Base-by-base conservation (phyloP, 2,888 invertebrate genomes). In the Falcaria lacertinaria region DNA sequence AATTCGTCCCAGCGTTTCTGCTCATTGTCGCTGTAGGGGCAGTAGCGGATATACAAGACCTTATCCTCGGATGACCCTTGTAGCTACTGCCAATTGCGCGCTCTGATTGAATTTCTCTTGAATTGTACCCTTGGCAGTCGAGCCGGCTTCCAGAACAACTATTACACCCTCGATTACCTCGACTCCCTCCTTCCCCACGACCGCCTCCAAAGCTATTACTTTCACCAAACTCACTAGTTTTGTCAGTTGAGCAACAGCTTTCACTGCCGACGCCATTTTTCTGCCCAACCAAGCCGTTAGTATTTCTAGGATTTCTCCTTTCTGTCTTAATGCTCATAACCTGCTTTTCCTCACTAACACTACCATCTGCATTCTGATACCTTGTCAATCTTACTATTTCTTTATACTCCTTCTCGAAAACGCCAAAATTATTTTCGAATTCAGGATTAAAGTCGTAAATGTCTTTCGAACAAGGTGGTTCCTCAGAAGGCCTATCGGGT, bases 311-410 rank as follows among this genome's bases (percentile, higher is more conserved):
- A 42, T 57, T 51, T 42, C 60, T 54, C 33, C 45, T 67, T 45
- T 72, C 66, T 3, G 64, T 71, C 48, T 54, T 72, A 1, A 73
- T 57, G 8, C 65, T 73, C n/a, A 73, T 64, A 0, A 64, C 50
- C 57, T 67, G 60, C 48, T 64, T 74, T 47, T 75, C 63, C 50
- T 73, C 69, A 8, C 48, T 52, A 6, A 76, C 44, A 15, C 63
- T 69, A 1, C 77, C 77, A 44, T 75, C 67, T 14, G 55, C 50
- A 16, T 74, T 69, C 15, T 57, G 47, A 11, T 54, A 32, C 42
- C 67, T 64, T 6, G 52, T 65, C 1, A 77, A 53, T 49, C 61
- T 75, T 0, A 71, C 57, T n/a, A 67, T 59, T 54, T 74, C 65
- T 47, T 74, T 66, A n/a, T 54, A 64, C 39, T 62, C 69, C 22